Conservation (phyloP, 2,888 invertebrate genomes). For the Ashinkailepas kermadecensis region DNA sequence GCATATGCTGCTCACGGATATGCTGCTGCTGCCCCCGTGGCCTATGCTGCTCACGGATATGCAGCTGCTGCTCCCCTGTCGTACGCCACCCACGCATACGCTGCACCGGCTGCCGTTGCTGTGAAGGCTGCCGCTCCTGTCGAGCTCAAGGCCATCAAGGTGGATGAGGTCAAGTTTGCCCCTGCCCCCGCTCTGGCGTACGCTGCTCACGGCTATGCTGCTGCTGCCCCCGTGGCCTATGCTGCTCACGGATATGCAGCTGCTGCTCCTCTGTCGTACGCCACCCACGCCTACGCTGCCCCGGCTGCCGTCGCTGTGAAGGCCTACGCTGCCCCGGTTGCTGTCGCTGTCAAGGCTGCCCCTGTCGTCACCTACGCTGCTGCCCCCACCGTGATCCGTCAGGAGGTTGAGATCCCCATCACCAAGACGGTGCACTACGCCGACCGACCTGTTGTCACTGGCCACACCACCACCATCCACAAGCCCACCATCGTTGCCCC, state of each 20-base stretch:
- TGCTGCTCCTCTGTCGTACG: neutral
- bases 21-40: neutral
- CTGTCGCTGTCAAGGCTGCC: neutral
- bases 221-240: neutral
- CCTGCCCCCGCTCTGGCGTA: neutral
- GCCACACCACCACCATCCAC: conserved; percentile 30
- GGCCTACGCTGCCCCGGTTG: neutral
- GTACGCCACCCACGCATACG: neutral
- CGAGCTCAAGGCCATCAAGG: too few relatives aligned
- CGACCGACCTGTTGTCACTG: conserved; percentile 29
- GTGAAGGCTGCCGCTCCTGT: neutral
- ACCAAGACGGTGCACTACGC: conserved; percentile 31
- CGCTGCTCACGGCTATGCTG: neutral
- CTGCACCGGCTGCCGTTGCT: neutral
- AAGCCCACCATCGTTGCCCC: conserved; percentile 32
- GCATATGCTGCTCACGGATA: neutral
- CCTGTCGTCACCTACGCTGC: conserved; percentile 15
- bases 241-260: neutral
- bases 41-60: neutral
- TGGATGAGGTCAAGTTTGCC: too few relatives aligned
- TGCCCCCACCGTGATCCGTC: conserved; percentile 25
- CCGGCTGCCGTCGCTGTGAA: neutral
- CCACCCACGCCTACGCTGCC: neutral
- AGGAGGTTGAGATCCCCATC: conserved; percentile 31
- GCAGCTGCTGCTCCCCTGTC: neutral